A percentile compares a stretch with the other conserved stretches of the same genome.
phyloP scores from a whole-genome alignment of 2,888 invertebrate species.

The Agrotis puta region DNA sequence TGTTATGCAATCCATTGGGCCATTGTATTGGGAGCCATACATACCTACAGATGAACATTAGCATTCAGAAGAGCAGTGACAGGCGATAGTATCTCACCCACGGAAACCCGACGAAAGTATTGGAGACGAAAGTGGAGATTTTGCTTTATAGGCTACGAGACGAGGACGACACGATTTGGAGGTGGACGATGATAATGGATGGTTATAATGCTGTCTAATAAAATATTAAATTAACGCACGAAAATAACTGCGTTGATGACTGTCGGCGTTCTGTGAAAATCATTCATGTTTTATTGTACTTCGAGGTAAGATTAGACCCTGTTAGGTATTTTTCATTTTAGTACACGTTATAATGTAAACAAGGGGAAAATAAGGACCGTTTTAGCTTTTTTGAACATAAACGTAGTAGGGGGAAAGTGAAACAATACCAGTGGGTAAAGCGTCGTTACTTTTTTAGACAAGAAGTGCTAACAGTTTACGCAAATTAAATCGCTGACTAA shows the following conservation, averaged over 20 bases:
- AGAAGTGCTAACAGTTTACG: too few species aligned
- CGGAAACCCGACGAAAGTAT: slow-evolving; percentile 77
- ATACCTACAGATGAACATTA: slow-evolving; percentile 66
- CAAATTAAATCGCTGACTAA: neutral
- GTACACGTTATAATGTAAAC: neutral
- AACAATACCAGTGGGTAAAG: neutral
- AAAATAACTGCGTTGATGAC: too few species aligned
- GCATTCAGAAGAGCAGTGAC: slow-evolving; percentile 68
- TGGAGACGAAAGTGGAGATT: slow-evolving; percentile 57
- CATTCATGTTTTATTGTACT: too few species aligned
- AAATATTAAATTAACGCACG: neutral
- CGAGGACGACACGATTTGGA: slow-evolving; percentile 44
- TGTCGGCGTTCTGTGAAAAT: too few species aligned
- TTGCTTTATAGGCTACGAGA: slow-evolving; percentile 53
- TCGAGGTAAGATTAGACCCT: too few species aligned
- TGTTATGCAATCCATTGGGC: slow-evolving; percentile 73
- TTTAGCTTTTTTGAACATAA: neutral
- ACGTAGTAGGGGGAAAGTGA: neutral
- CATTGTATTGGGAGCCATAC: slow-evolving; percentile 75
- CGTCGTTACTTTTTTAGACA: too few species aligned
- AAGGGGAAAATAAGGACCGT: neutral
- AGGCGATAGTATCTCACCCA: slow-evolving; percentile 81
- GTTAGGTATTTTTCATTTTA: too few species aligned
- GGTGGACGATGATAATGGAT: neutral
- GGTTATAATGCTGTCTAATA: too few species aligned